phyloP scores from a whole-genome alignment of 2,888 invertebrate species.

The Xanthorhoe designata region DNA sequence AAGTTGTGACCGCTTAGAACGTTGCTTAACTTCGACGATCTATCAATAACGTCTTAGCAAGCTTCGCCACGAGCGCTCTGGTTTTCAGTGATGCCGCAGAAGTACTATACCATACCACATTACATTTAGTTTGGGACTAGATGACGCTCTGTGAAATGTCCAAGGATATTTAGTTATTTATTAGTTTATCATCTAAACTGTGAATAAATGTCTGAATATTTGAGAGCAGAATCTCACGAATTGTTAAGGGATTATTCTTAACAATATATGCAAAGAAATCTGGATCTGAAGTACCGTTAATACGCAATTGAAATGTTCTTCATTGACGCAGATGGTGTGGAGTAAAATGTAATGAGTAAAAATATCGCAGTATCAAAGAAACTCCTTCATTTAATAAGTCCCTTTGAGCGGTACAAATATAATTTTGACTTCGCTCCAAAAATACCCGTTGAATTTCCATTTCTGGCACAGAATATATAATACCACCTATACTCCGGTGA shows the following conservation, averaged over 20 bases:
- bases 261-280: background rate
- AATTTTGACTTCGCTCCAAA: constrained; percentile 19
- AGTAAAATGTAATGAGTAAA: background rate
- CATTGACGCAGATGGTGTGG: background rate
- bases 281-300: background rate
- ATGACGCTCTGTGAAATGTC: no score
- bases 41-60: no score
- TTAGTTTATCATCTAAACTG: no score
- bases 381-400: constrained; percentile 19
- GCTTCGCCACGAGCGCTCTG: no score
- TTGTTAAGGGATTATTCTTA: background rate
- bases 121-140: no score
- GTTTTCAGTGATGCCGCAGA: no score
- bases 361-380: constrained; percentile 1
- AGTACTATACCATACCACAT: no score
- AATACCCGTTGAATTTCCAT: constrained; percentile 18
- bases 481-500: background rate
- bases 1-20: no score
- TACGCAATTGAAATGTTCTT: background rate
- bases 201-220: no score
- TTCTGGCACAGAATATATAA: background rate
- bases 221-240: no score
- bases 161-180: no score
- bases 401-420: constrained; percentile 26
- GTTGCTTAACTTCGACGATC: no score